Evolutionary conservation across 2,888 invertebrate species (phyloP), one percentile per base, ranked within the genome.

Genomic region (Drosophila melanocephala): DNA sequence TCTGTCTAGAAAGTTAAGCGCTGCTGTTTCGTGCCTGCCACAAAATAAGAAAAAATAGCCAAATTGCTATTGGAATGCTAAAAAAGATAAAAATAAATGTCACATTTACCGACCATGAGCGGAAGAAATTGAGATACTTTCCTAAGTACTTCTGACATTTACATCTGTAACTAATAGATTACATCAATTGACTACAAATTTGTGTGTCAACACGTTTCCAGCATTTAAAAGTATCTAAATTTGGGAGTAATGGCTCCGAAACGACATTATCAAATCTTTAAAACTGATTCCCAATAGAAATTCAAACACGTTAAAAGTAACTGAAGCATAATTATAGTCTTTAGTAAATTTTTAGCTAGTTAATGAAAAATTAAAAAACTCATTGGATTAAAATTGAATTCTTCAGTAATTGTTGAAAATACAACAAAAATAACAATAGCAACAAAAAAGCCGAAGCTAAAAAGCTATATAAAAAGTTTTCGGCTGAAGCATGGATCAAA

Each of bases 91-190:
- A 62, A 67, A 72, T 64, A 65, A 73, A 73, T 72, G 72, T 65
- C 65, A 72, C 65, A 65, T 60, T 64, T 51, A 26, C 47, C 47
- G 37, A 47, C 37, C 42, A 42, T 22, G 55, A 56, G 57, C 51
- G 50, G 51, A 59, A 72, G 64, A 79, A 80, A 79, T 80, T 79
- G 65, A 69, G 76, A 65, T 72, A 60, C 67, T 75, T 72, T 61
- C 37, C 22, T 51, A 76, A 80, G 72, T 72, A 69, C 77, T 72
- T 68, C 33, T 72, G 78, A 68, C 78, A 80, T 72, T 72, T 76
- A 79, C 78, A 80, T 65, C 72, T 66, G 56, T 60, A 37, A 72
- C 63, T 72, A 72, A 72, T 53, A 72, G 63, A 72, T 72, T 39
- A 72, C 72, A 72, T 64, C 63, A 72, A 72, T 72, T 72, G 72